These are phyloP conservation scores for Cabera pusaria DNA, from an alignment of 2,888 invertebrate species.

Conservation along the genomic window DNA sequence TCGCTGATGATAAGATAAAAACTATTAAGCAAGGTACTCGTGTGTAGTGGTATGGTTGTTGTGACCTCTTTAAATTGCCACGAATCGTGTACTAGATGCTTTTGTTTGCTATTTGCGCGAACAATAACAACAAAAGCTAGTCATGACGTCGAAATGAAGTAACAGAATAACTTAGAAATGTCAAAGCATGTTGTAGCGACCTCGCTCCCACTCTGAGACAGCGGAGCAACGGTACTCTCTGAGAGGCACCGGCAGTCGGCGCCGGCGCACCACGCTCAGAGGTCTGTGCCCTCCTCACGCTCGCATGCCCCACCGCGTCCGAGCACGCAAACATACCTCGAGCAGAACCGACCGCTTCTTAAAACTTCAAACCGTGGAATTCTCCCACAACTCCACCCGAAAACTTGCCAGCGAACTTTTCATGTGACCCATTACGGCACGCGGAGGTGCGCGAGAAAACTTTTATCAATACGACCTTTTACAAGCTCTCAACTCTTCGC, in stretches of 20 bases:
- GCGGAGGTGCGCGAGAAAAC: slow-evolving; percentile 43
- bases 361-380: slow-evolving; percentile 33
- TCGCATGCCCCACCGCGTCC: slow-evolving; percentile 55
- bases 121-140: slow-evolving; percentile 49
- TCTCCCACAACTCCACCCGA: slow-evolving; percentile 20
- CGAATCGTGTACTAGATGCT: slow-evolving; percentile 22
- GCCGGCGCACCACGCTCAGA: slow-evolving; percentile 58
- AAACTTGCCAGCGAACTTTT: slow-evolving; percentile 40
- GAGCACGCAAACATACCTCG: slow-evolving; percentile 33
- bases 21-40: too few relatives aligned
- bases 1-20: slow-evolving; percentile 13
- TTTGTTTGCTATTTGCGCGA: slow-evolving; percentile 36
- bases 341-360: slow-evolving; percentile 23
- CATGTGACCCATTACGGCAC: slow-evolving; percentile 44
- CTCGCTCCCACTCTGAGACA: slow-evolving; percentile 64
- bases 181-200: slow-evolving; percentile 63
- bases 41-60: slow-evolving; percentile 2
- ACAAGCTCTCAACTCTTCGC: slow-evolving; percentile 46
- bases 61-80: slow-evolving; percentile 24
- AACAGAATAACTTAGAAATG: slow-evolving; percentile 75
- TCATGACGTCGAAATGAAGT: slow-evolving; percentile 55
- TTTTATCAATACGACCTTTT: slow-evolving; percentile 53
- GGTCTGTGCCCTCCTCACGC: slow-evolving; percentile 73
- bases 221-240: slow-evolving; percentile 68
- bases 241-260: slow-evolving; percentile 56